Evolutionary conservation across 2,888 invertebrate species (phyloP).

Genomic region (Magallana nippona): DNA sequence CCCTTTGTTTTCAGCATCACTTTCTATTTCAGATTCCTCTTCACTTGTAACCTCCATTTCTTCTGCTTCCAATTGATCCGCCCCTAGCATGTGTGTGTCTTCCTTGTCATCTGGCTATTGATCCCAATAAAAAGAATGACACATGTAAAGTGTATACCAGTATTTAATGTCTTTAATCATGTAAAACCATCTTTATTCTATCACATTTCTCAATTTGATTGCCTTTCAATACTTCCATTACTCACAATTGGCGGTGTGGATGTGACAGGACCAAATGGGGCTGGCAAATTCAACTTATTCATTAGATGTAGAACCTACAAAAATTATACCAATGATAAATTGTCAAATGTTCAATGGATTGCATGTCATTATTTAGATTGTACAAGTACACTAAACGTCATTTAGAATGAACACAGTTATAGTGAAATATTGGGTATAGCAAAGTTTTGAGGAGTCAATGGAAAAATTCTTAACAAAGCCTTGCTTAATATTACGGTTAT

Average conservation of each 20-base stretch:
- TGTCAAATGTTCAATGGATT: neutral
- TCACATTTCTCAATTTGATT: neutral
- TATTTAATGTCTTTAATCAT: too few species aligned
- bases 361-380: too few species aligned
- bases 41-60: slow-evolving; percentile 69
- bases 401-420: too few species aligned
- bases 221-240: neutral
- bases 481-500: too few species aligned
- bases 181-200: too few species aligned
- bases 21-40: slow-evolving; percentile 86
- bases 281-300: slow-evolving; percentile 95
- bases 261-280: slow-evolving; percentile 86
- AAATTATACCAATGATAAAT: neutral
- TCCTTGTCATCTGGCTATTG: neutral
- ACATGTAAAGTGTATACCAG: too few species aligned
- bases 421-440: too few species aligned
- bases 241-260: slow-evolving; percentile 67
- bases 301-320: slow-evolving; percentile 89
- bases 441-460: too few species aligned
- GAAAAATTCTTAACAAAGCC: too few species aligned
- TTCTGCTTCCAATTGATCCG: slow-evolving; percentile 53
- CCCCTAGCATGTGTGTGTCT: neutral
- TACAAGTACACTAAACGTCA: too few species aligned
- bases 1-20: slow-evolving; percentile 79
- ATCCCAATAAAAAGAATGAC: too few species aligned